Evolutionary conservation across 2,888 invertebrate species (phyloP).

Genomic region (Chrysomela aeneicollis): DNA sequence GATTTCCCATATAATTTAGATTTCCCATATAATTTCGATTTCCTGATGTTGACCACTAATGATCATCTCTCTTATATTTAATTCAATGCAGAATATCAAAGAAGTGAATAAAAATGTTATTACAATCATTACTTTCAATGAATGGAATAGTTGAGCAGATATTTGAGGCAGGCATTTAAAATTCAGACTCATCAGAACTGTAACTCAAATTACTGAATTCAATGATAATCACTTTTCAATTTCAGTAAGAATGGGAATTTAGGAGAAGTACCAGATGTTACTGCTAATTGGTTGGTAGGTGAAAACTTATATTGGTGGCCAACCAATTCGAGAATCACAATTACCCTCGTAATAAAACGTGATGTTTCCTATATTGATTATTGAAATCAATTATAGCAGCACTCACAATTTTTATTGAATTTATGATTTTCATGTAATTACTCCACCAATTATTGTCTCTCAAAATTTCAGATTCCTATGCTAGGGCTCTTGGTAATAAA

Average conservation of each 20-base stretch:
- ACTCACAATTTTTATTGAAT: constrained; percentile 3
- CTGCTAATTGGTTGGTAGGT: constrained; percentile 6
- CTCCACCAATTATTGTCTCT: background rate
- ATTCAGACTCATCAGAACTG: background rate
- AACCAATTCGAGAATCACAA: constrained; percentile 3
- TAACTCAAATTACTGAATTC: constrained; percentile 7
- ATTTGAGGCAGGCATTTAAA: constrained; percentile 2
- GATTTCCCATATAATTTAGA: too few species aligned
- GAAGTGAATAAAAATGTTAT: too few species aligned
- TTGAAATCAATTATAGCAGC: background rate
- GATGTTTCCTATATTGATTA: too few species aligned
- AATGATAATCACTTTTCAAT: constrained; percentile 1
- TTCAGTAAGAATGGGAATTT: background rate
- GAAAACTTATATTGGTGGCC: constrained; percentile 3
- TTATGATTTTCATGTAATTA: background rate
- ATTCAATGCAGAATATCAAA: too few species aligned
- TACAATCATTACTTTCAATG: too few species aligned
- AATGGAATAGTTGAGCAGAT: constrained; percentile 2
- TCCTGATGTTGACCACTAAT: too few species aligned
- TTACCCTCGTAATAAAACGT: too few species aligned
- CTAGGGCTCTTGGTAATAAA: background rate
- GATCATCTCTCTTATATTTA: too few species aligned
- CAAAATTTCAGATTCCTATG: background rate
- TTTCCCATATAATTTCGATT: too few species aligned
- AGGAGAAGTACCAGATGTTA: constrained; percentile 1